Base-by-base conservation (phyloP, 2,113 vertebrate species). In the Elgaria multicarinata region DNA sequence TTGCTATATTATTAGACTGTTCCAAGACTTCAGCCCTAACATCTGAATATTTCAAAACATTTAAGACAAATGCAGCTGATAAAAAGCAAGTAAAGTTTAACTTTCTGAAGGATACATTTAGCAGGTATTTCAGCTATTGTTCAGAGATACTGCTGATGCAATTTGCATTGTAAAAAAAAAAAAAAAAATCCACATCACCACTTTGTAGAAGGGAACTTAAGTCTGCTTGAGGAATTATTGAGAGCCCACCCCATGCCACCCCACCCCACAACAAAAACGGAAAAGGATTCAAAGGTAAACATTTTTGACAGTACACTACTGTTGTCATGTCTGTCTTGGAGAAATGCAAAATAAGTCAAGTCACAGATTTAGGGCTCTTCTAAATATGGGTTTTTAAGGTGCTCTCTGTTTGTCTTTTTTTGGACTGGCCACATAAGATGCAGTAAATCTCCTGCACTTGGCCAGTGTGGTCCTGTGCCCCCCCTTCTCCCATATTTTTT, bases 91-190 rank as follows among this genome's bases (percentile, higher is more conserved):
- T 72, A 6, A 64, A 78, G 44, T 39, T 74, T 80, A 36, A 42
- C 44, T 74, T 46, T 58, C 36, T 50, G 67, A 72, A 79, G 22
- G 42, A 86, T 74, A 3, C 46, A 64, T 62, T 33, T 42, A 44
- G 26, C n/a, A 64, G 42, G 74, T 80, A 72, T 80, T 86, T 86
- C 39, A 62, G 36, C 83, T 80, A n/a, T 62, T 90, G 74, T 46
- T 86, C 28, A 74, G 50, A 77, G 55, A 55, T 16, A 64, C 6
- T 64, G 69, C 26, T 86, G 67, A 50, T 74, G 31, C 31, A 20
- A 46, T 74, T 66, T 74, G 62, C n/a, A 64, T 62, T 66, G 44
- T 26, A 36, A 28, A 74, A 71, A 62, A 26, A 42, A 58, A 36
- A 28, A 74, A 71, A 62, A 26, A 42, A 58, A 36, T 33, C 3